Base-by-base conservation (phyloP, 2,797 vertebrate species). In the Peromyscus nudipes region DNA sequence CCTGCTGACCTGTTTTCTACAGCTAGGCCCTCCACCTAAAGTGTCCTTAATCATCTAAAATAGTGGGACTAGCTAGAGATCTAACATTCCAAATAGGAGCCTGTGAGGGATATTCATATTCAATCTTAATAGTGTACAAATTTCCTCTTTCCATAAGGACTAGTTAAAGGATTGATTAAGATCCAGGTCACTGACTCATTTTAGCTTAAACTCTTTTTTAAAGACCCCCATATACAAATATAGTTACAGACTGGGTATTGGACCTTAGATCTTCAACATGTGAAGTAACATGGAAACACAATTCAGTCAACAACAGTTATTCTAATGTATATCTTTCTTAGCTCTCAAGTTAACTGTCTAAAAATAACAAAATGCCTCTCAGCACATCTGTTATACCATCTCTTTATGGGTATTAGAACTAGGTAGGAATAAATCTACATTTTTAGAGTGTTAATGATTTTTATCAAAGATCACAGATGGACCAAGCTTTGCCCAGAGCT, bases 401-500 rank as follows among this genome's bases (percentile, higher is more conserved):
- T 75, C 79, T 81, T 95, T 93, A 46, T 93, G 57, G 27, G 25
- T 57, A 92, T 49, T 89, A 79, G 17, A 91, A 9, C 19, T 83
- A 90, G 67, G 16, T 81, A 89, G 84, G 92, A 91, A 91, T 75
- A 93, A 85, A 52, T 87, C n/a, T 92, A 80, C 37, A 83, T 34
- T 69, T 93, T 87, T 79, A 79, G 34, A 92, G n/a, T 80, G 76
- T 65, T 4, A 55, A 34, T 91, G 92, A 64, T 90, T 89, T 85
- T 92, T 87, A 86, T 89, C 65, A 93, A 91, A 91, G 57, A 40
- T 79, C 57, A 69, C 17, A 79, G 31, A 86, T 92, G 43, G 64
- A 52, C 25, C 43, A 84, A 65, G 29, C 40, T 92, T 75, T 87
- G 13, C 60, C 93, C 16, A 95, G 92, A 91, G 67, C 11, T 71